These are phyloP conservation scores for Mizuhopecten yessoensis DNA, from an alignment of 1,140 invertebrate genomes.

Conservation along the genomic window DNA sequence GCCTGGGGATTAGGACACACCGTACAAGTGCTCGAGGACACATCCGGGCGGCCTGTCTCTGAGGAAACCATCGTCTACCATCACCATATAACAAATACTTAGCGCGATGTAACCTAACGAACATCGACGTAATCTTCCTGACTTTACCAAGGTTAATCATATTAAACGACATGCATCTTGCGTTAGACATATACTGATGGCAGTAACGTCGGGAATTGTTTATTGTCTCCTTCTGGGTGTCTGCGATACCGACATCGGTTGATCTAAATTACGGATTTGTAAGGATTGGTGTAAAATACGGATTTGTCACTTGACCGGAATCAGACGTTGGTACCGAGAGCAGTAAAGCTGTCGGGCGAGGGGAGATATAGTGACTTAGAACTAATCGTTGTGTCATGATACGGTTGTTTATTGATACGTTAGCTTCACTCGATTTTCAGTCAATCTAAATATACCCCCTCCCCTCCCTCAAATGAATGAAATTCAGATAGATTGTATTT, in stretches of 20 bases:
- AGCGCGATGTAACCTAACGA: background rate
- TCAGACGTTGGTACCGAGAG: background rate
- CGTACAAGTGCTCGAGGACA: constrained; percentile 8
- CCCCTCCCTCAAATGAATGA: no score
- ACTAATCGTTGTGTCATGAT: background rate
- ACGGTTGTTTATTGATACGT: background rate
- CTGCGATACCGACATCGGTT: constrained; percentile 21
- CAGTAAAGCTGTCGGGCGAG: background rate
- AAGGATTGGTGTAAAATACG: background rate
- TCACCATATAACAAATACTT: background rate
- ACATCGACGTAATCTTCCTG: background rate
- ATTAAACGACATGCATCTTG: background rate
- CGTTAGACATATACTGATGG: background rate
- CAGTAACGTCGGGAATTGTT: constrained; percentile 2
- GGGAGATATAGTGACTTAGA: background rate
- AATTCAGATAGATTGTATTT: no score
- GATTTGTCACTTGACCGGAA: constrained; percentile 31
- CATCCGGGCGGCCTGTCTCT: background rate
- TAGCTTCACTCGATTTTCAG: no score
- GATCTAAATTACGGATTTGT: constrained; percentile 3
- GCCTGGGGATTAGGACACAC: constrained; percentile 12
- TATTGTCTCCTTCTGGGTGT: background rate
- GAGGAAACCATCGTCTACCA: background rate
- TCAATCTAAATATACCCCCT: no score
- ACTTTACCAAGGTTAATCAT: background rate